Evolutionary conservation across 2,797 vertebrate species (phyloP), one percentile per base, ranked within the genome.

Genomic region (Scarus forsteni): DNA sequence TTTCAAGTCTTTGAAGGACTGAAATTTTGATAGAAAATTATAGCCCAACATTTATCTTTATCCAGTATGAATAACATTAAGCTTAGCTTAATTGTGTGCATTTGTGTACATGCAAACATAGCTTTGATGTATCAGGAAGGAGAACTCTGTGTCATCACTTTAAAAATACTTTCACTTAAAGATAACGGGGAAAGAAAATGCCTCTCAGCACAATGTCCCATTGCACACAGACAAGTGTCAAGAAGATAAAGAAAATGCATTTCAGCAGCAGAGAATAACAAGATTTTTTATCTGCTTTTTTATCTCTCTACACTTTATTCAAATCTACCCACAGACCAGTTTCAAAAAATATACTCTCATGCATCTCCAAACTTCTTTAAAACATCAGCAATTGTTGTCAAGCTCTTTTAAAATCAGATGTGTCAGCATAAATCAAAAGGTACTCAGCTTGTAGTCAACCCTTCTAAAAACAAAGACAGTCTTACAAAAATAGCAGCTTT

Each of bases 291-390:
- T 72, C 60, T 14, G 19, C 40, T 64, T 36, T 46, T 19, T 2
- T 64, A 44, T 73, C 52, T 39, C 14, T 36, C 12, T n/a, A 11
- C 11, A 12, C 2, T 12, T 35, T 27, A 27, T 27, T 4, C 27
- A 27, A 27, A 49, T 69, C 48, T 53, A 8, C 53, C 51, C 56
- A 52, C 34, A 51, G 51, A 59, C 56, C 49, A 0, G 64, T 27
- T 40, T 51, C 15, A 36, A 38, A 59, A 66, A 0, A 67, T 73
- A 34, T 72, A 10, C 62, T 61, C 69, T 66, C 39, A n/a, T 44
- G n/a, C n/a, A 2, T 35, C 6, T 50, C 8, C 27, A 1, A 40
- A 3, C 12, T 40, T 18, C 62, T 39, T 35, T 48, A 14, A 14
- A 16, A 63, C 48, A 55, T 54, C 16, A 34, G 10, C 45, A 60